Conservation (phyloP, 2,888 invertebrate genomes). For the Apamea anceps region DNA sequence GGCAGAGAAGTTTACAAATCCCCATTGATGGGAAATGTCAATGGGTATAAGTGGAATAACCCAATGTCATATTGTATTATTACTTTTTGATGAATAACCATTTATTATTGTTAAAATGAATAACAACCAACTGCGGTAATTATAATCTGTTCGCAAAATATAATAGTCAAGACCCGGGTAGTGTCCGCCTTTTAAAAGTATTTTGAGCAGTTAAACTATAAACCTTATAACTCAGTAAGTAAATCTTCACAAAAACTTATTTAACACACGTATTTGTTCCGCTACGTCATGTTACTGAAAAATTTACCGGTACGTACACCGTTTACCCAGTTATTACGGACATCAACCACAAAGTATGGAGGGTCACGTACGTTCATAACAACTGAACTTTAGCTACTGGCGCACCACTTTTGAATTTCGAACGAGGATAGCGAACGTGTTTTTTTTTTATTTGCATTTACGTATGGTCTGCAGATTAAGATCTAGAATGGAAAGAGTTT, state of each 20-base stretch:
- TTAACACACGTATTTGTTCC: conserved; percentile 25
- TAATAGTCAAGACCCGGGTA: background rate
- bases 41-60: too few relatives aligned
- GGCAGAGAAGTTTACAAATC: too few relatives aligned
- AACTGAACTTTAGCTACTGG: conserved; percentile 78
- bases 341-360: conserved; percentile 66
- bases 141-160: background rate
- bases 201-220: background rate
- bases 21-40: too few relatives aligned
- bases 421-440: conserved; percentile 43
- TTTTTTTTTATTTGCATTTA: conserved; percentile 38
- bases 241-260: conserved; percentile 27
- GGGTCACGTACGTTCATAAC: conserved; percentile 81
- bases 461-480: conserved; percentile 1
- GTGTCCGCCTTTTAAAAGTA: too few relatives aligned
- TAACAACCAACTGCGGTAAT: background rate
- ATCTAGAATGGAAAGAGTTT: conserved; percentile 13
- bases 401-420: conserved; percentile 70
- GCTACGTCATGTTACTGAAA: conserved; percentile 36
- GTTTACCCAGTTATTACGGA: conserved; percentile 60
- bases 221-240: background rate
- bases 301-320: conserved; percentile 49
- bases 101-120: background rate
- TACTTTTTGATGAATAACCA: background rate
- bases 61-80: background rate